Evolutionary conservation across 2,797 vertebrate species (phyloP).

Genomic region (Arctocebus calabarensis): DNA sequence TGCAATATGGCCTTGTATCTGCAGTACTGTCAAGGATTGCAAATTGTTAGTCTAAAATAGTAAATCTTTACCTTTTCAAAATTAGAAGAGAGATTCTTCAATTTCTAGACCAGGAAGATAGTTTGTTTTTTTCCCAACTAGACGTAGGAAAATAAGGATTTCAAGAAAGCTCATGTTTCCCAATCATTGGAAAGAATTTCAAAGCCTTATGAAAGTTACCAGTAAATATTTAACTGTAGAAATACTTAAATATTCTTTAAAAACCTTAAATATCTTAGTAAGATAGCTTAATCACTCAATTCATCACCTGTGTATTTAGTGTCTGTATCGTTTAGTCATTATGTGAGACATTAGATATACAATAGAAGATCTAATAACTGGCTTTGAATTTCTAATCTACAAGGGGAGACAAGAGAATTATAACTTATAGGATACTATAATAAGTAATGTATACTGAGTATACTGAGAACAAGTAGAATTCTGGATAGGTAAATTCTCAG

Average conservation of each 20-base stretch:
- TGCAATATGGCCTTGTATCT: not conserved
- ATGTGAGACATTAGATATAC: not conserved
- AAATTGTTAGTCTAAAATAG: constrained; percentile 16
- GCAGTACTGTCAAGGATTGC: not conserved
- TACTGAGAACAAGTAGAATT: constrained; percentile 38
- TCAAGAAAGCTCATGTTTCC: constrained; percentile 22
- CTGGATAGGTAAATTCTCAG: not conserved
- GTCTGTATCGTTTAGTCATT: constrained; percentile 30
- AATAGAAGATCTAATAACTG: constrained; percentile 34
- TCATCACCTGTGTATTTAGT: constrained; percentile 11
- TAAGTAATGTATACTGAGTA: constrained; percentile 26
- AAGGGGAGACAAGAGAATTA: not conserved
- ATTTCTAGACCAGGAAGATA: constrained; percentile 38
- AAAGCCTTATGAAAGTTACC: constrained; percentile 46
- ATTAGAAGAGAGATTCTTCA: constrained; percentile 19
- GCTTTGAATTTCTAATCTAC: constrained; percentile 6
- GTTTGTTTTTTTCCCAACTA: not conserved
- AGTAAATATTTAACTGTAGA: constrained; percentile 40
- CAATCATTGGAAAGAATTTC: constrained; percentile 42
- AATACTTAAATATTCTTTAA: constrained; percentile 41
- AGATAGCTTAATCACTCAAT: not conserved
- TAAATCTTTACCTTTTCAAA: constrained; percentile 33
- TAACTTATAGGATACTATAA: not conserved
- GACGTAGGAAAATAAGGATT: constrained; percentile 27
- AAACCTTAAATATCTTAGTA: not conserved